Evolutionary conservation across 1,140 invertebrate species (phyloP).

Genomic region (Bursaphelenchus mucronatus): DNA sequence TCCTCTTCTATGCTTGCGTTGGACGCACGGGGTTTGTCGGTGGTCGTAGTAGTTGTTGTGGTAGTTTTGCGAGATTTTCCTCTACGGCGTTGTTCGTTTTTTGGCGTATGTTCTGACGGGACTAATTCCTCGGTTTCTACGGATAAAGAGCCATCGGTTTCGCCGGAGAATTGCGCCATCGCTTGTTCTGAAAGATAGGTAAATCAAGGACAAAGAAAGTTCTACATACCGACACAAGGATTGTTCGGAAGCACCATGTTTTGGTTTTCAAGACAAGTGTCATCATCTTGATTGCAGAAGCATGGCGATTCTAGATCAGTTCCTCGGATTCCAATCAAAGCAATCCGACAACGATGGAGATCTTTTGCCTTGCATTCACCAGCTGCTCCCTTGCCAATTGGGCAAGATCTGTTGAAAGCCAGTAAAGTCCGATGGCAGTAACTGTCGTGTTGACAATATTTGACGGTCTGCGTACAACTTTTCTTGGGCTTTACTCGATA

Average conservation of each 20-base stretch:
- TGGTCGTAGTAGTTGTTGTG: constrained; percentile 17
- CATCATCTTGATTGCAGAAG: constrained; percentile 44
- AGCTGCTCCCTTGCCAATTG: background rate
- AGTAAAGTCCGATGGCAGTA: constrained; percentile 35
- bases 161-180: constrained; percentile 11
- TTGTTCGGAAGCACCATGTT: constrained; percentile 44
- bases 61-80: constrained; percentile 16
- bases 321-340: constrained; percentile 38
- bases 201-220: background rate
- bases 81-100: constrained; percentile 2
- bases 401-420: constrained; percentile 33
- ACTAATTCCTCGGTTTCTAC: too few species aligned
- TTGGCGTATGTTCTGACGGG: background rate
- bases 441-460: constrained; percentile 37
- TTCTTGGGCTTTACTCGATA: constrained; percentile 23
- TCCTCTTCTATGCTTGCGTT: constrained; percentile 6
- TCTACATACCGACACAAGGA: constrained; percentile 48
- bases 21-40: background rate
- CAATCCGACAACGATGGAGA: constrained; percentile 33
- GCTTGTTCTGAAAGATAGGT: constrained; percentile 31
- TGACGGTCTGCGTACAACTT: constrained; percentile 43
- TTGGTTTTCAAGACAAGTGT: constrained; percentile 37
- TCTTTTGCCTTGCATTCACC: constrained; percentile 28
- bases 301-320: constrained; percentile 50
- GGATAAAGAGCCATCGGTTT: too few species aligned